Percentiles rank a stretch among this genome's conserved stretches.
Conservation (phyloP, 2,113 vertebrate genomes). For the Odocoileus hemionus region DNA sequence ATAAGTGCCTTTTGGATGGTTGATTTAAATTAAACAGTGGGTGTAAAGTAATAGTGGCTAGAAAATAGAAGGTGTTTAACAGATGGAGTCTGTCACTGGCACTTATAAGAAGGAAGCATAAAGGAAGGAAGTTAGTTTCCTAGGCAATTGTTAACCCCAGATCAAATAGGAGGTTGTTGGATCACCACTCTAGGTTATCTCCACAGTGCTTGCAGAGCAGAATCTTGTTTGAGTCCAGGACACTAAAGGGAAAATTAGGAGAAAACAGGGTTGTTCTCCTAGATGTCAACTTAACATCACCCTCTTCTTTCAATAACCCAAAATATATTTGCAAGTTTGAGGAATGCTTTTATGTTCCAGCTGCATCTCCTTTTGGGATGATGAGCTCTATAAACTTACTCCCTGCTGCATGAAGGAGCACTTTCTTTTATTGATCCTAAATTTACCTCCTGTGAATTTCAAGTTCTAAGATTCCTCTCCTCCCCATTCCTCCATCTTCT, state of each 20-base stretch:
- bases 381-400: slow-evolving; percentile 14
- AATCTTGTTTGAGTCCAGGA: not conserved
- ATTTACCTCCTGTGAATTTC: slow-evolving; percentile 26
- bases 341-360: not conserved
- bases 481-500: not conserved
- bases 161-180: not conserved
- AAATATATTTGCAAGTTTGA: not conserved
- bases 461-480: not conserved
- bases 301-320: not conserved
- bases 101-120: not conserved
- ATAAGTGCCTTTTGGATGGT: not conserved
- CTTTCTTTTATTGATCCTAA: slow-evolving; percentile 34
- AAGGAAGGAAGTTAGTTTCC: not conserved
- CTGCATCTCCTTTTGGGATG: not conserved
- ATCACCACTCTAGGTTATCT: not conserved
- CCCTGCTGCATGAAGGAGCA: slow-evolving; percentile 10
- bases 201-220: not conserved
- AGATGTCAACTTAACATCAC: not conserved
- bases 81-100: slow-evolving; percentile 5
- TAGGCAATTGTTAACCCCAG: not conserved
- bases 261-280: not conserved
- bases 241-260: not conserved
- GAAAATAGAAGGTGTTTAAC: slow-evolving; percentile 52
- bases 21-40: slow-evolving; percentile 40
- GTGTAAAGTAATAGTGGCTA: slow-evolving; percentile 31